Evolutionary conservation across 2,113 vertebrate genomes (phyloP).

Genomic region (Gadus macrocephalus): DNA sequence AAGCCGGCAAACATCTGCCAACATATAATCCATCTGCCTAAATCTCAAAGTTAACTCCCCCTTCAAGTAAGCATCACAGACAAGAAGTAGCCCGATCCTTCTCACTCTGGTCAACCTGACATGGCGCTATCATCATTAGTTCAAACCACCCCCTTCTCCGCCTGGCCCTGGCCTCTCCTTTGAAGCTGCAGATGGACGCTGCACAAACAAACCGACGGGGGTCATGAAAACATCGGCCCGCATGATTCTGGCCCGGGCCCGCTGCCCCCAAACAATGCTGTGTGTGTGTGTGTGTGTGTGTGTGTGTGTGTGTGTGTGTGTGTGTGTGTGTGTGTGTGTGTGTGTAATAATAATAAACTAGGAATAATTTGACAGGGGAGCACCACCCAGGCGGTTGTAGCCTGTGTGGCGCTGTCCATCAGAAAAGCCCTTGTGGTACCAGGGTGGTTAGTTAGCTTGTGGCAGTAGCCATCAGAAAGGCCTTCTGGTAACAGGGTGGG

Average conservation of each 20-base stretch:
- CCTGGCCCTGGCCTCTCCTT: constrained; percentile 40
- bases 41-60: no score
- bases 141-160: constrained; percentile 28
- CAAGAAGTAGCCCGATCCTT: constrained; percentile 39
- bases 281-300: no score
- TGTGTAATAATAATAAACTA: neutral
- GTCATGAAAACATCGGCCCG: constrained; percentile 24
- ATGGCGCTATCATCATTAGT: constrained; percentile 59
- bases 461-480: constrained; percentile 19
- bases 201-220: constrained; percentile 48
- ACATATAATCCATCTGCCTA: no score
- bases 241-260: constrained; percentile 14
- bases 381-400: constrained; percentile 33
- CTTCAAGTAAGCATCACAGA: constrained; percentile 8
- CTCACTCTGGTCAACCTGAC: constrained; percentile 37
- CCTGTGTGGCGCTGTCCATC: constrained; percentile 15
- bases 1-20: no score
- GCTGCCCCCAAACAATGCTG: no score
- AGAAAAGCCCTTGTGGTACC: neutral
- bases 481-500: no score
- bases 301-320: no score
- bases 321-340: no score
- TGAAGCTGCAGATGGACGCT: constrained; percentile 64
- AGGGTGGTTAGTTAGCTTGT: no score
- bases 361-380: constrained; percentile 20